Percentiles rank a stretch among this genome's conserved stretches.
Conservation (phyloP, 2,888 invertebrate genomes). For the Podotricha telesiphe region DNA sequence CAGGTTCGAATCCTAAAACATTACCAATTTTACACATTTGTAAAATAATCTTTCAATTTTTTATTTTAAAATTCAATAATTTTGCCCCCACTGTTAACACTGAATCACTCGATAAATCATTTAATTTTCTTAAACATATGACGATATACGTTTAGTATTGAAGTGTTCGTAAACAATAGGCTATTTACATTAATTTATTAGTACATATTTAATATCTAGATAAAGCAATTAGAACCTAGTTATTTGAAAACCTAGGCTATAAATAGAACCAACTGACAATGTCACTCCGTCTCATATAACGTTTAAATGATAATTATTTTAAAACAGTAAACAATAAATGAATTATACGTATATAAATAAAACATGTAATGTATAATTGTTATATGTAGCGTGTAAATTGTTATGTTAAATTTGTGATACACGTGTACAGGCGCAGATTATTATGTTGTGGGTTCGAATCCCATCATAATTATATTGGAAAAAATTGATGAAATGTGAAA, state of each 20-base stretch:
- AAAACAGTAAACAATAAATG: background rate
- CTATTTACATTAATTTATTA: conserved; percentile 2
- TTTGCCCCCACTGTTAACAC: background rate
- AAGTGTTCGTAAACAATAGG: conserved; percentile 9
- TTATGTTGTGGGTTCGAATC: too few relatives aligned
- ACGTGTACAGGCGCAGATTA: too few relatives aligned
- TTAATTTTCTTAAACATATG: background rate
- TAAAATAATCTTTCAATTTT: too few relatives aligned
- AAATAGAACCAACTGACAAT: conserved; percentile 5
- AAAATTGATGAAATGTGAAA: too few relatives aligned
- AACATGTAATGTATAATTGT: too few relatives aligned
- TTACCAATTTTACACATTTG: too few relatives aligned
- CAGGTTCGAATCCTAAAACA: too few relatives aligned
- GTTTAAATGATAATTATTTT: background rate
- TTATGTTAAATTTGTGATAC: too few relatives aligned
- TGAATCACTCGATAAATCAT: background rate
- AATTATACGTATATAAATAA: too few relatives aligned
- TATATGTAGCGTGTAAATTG: too few relatives aligned
- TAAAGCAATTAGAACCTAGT: background rate
- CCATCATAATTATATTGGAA: too few relatives aligned
- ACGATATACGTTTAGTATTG: background rate
- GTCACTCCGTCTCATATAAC: background rate
- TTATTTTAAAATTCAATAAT: background rate
- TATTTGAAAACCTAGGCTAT: background rate
- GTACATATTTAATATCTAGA: background rate